Evolutionary conservation across 2,113 vertebrate genomes (phyloP), one percentile per base, ranked within the genome.

Genomic region (Actenoides lindsayi): DNA sequence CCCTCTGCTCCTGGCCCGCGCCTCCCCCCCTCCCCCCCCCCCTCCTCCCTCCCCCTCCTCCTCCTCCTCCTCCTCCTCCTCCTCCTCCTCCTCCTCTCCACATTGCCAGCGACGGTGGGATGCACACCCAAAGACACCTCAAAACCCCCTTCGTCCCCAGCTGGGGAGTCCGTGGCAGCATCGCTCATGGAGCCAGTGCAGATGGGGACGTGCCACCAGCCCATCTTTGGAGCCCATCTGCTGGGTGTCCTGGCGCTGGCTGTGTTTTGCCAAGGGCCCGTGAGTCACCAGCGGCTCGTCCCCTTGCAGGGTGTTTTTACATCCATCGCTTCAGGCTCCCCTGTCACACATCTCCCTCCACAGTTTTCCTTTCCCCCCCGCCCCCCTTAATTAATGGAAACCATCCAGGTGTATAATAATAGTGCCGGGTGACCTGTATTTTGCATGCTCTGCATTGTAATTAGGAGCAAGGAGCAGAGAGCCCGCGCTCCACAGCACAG

Each of bases 401-500:
- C 16, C 54, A 5, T 37, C 59, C 84, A 77, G 92, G 76, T 82
- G 28, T 89, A 74, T 35, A 37, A 54, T 14, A 23, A 18, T n/a
- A 64, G 92, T 25, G 0, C 73, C 0, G 20, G 68, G 50, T 51
- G 73, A 69, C 44, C 73, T 44, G 92, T 68, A 67, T 37, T 75
- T 28, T 75, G 79, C 88, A 57, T 5, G 1, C 35, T 62, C 79
- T 48, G 60, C 56, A 5, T 35, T 17, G 35, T 70, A 67, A 56
- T 35, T 74, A 83, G 92, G 71, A 83, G 90, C 41, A 0, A 0
- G 8, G 67, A 54, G 44, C 77, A 35, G 20, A 19, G 53, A 54
- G 51, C 28, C 46, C 1, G 4, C 0, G 1, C 15, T 68, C 31
- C 62, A 44, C 5, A 0, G n/a, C 4, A 2, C 2, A 0, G 54